Percentiles rank a stretch among this genome's conserved stretches.
phyloP scores from a whole-genome alignment of 92 coral and sea anemone genomes.

The Parazoanthus atlanticus region DNA sequence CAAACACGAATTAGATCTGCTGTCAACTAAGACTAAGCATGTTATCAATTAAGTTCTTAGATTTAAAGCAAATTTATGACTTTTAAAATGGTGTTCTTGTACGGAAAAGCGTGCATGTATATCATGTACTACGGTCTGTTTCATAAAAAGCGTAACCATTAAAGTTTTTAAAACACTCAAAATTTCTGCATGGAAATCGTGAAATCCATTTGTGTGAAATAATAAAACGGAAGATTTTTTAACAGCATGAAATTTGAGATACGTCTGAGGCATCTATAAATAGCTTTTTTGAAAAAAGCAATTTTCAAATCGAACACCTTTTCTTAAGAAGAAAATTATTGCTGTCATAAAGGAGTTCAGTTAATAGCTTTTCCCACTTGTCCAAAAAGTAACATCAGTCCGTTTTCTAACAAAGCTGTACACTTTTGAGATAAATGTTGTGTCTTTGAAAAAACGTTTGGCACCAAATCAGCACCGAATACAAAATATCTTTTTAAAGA shows the following conservation, averaged over 20 bases:
- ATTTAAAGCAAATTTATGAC: too few species aligned
- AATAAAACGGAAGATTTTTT: not conserved
- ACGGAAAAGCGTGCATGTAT: not conserved
- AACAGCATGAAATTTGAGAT: not conserved
- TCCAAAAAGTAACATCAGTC: not conserved
- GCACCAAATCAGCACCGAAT: not conserved
- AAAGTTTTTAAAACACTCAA: not conserved
- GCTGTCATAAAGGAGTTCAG: not conserved
- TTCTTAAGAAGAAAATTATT: too few species aligned
- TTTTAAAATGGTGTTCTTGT: not conserved
- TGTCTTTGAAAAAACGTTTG: not conserved
- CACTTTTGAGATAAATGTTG: not conserved
- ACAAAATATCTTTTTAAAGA: not conserved
- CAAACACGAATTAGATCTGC: not conserved
- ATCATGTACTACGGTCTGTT: not conserved
- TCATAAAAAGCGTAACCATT: too few species aligned
- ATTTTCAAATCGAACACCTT: too few species aligned
- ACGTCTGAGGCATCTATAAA: too few species aligned
- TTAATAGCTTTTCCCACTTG: not conserved
- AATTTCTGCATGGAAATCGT: not conserved
- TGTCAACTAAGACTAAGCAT: not conserved
- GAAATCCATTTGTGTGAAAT: not conserved
- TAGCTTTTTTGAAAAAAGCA: not conserved
- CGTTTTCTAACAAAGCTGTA: too few species aligned
- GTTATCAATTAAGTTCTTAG: not conserved